These are phyloP conservation scores for Troides aeacus DNA, from an alignment of 2,888 invertebrate species.

Conservation along the genomic window DNA sequence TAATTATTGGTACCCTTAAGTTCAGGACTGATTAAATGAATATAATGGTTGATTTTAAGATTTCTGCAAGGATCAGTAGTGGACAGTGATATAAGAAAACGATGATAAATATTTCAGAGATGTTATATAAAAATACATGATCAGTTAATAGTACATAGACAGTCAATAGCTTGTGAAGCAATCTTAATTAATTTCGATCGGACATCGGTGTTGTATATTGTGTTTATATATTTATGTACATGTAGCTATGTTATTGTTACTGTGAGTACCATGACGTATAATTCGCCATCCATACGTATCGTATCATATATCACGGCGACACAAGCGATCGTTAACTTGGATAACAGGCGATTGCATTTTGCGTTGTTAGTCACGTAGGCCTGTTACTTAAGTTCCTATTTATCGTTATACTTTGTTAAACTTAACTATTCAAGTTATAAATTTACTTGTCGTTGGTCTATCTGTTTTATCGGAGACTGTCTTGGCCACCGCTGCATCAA, in stretches of 20 bases:
- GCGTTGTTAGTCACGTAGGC: constrained; percentile 19
- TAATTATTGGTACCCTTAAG: too few species aligned
- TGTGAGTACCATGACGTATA: not conserved
- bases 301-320: not conserved
- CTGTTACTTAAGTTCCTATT: constrained; percentile 5
- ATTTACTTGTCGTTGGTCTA: not conserved
- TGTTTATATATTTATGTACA: not conserved
- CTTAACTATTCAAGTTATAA: not conserved
- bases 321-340: constrained; percentile 12
- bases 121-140: too few species aligned
- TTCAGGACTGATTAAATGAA: too few species aligned
- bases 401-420: not conserved
- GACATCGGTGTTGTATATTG: not conserved
- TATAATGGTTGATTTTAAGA: too few species aligned
- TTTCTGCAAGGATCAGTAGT: too few species aligned
- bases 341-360: constrained; percentile 13
- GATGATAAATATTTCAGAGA: too few species aligned
- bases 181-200: not conserved
- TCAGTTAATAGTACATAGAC: too few species aligned
- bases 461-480: too few species aligned
- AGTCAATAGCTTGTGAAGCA: not conserved
- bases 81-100: too few species aligned
- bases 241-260: not conserved
- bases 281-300: not conserved
- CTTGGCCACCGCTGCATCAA: too few species aligned